Evolutionary conservation across 1,140 invertebrate species (phyloP), one percentile per base, ranked within the genome.

Genomic region (Drosophila arizonae): DNA sequence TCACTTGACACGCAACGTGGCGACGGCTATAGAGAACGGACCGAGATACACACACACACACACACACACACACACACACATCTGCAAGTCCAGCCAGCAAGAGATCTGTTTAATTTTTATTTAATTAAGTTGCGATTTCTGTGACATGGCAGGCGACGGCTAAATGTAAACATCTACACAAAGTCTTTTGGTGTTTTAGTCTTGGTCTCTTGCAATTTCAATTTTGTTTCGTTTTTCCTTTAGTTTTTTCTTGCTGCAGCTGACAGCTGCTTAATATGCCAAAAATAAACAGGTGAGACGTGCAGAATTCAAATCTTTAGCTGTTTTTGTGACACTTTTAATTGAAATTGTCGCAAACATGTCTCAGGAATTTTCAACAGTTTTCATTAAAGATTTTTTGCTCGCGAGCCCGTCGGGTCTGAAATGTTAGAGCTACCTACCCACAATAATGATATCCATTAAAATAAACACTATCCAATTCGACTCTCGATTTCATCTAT

Each of bases 1-100:
- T 90, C 80, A 85, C 60, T 90, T 90, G 88, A 90, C 88, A 90
- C 88, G 88, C 88, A 90, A 90, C 73, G 76, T 56, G 60, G 65
- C 73, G 58, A 72, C 58, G 50, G 50, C 72, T 54, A 69, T 54
- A 70, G 13, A 54, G 62, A 75, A 68, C 62, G 50, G 24, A 46
- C 21, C 21, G 3, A 24, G 21, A 24, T 24, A 24, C 21, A 24
- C 52, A 15, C 9, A 45, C 21, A 17, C 26, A 33, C 28, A 56
- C 15, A 46, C 1, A 13, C 26, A 17, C 28, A 48, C 6, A 36
- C 39, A 41, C 33, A 67, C 41, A 46, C 24, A 39, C 51, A 64
- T 30, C 26, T 51, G n/a, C 43, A 17, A 43, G 28, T 52, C 54
- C 58, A 63, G 66, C 39, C 48, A 60, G 55, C 61, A 17, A 71